Evolutionary conservation across 2,113 vertebrate genomes (phyloP).

Genomic region (Cephalopterus ornatus): DNA sequence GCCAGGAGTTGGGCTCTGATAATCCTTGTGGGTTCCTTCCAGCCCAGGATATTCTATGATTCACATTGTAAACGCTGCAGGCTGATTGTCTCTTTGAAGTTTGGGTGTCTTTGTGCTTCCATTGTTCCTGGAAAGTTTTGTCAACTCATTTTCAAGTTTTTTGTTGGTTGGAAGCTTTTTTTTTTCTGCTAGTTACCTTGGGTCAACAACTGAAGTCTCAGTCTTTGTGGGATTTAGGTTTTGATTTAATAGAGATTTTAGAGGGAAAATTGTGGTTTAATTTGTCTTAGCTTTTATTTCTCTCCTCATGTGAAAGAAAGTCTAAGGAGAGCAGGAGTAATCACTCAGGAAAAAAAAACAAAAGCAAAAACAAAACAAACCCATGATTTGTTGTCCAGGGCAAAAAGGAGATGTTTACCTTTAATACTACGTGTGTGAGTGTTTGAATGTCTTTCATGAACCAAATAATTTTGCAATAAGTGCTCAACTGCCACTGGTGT

Average conservation of each 20-base stretch:
- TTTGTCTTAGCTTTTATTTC: not conserved
- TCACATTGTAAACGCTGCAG: not conserved
- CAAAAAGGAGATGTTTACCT: not conserved
- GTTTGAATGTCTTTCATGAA: not conserved
- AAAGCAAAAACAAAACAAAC: too few relatives aligned
- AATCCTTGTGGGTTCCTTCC: not conserved
- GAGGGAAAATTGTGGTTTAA: not conserved
- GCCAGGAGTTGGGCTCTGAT: not conserved
- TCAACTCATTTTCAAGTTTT: not conserved
- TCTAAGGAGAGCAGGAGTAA: not conserved
- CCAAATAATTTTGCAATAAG: not conserved
- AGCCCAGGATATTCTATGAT: not conserved
- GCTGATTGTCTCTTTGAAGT: not conserved
- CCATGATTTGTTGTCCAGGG: not conserved
- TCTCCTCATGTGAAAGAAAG: not conserved
- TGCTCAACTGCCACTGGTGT: slow-evolving; percentile 52
- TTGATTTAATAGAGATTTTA: not conserved
- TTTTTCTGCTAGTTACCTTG: too few relatives aligned
- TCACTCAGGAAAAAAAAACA: not conserved
- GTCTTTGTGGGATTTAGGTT: not conserved
- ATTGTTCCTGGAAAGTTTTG: not conserved
- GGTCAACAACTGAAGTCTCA: not conserved
- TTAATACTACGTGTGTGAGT: not conserved
- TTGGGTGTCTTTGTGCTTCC: not conserved
- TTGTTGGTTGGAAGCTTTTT: not conserved